phyloP scores from a whole-genome alignment of 2,797 vertebrate species.

The Cetoscarus ocellatus region DNA sequence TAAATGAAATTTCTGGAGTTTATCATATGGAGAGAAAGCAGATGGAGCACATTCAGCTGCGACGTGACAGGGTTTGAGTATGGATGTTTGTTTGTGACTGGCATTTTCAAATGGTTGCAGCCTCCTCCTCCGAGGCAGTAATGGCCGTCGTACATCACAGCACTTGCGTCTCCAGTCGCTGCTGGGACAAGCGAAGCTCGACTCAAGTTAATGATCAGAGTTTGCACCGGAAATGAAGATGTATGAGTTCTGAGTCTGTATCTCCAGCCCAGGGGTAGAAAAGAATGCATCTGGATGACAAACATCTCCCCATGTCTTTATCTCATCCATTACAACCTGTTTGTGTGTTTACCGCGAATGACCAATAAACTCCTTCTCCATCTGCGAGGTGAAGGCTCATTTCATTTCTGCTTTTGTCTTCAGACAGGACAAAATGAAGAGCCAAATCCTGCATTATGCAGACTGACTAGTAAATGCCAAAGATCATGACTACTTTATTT shows the following conservation, averaged over 20 bases:
- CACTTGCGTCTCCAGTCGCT: slow-evolving; percentile 51
- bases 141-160: slow-evolving; percentile 79
- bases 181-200: slow-evolving; percentile 56
- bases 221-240: slow-evolving; percentile 81
- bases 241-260: slow-evolving; percentile 53
- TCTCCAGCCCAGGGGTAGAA: slow-evolving; percentile 32
- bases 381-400: slow-evolving; percentile 2
- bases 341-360: slow-evolving; percentile 36
- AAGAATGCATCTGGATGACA: slow-evolving; percentile 51
- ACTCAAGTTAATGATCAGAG: slow-evolving; percentile 76
- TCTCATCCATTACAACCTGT: slow-evolving; percentile 28
- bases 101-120: slow-evolving; percentile 63
- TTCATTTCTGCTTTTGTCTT: slow-evolving; percentile 15
- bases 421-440: slow-evolving; percentile 8
- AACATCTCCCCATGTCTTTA: slow-evolving; percentile 35
- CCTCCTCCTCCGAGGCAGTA: slow-evolving; percentile 67
- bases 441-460: slow-evolving; percentile 23
- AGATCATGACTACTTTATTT: neutral
- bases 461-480: slow-evolving; percentile 22
- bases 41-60: slow-evolving; percentile 43
- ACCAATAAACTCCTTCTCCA: slow-evolving; percentile 36
- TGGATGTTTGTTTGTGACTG: slow-evolving; percentile 60
- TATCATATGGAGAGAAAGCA: slow-evolving; percentile 33
- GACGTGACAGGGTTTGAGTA: slow-evolving; percentile 34
- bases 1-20: slow-evolving; percentile 45